Evolutionary conservation across 35 echinoderm and acorn worm genomes (phyloP).

Genomic region (Ophiothrix spiculata): DNA sequence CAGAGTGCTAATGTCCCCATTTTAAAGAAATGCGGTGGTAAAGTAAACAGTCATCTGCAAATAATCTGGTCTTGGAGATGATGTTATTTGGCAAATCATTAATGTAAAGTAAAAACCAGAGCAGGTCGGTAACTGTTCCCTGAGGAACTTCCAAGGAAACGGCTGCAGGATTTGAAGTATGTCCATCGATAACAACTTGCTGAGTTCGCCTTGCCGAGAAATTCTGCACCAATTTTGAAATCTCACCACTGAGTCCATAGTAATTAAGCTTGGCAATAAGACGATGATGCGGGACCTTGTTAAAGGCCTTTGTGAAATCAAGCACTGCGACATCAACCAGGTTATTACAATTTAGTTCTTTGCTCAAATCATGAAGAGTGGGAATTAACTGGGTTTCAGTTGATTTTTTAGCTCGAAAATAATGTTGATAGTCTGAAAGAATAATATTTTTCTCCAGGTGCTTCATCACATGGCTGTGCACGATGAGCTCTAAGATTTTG

Average conservation of each 20-base stretch:
- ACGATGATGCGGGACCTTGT: slow-evolving; percentile 22
- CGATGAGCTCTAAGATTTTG: slow-evolving; percentile 12
- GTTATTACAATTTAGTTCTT: neutral
- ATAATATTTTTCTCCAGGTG: neutral
- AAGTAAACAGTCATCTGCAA: slow-evolving; percentile 40
- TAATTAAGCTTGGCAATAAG: neutral
- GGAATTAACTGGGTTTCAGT: too few species aligned
- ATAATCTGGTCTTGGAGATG: slow-evolving; percentile 12
- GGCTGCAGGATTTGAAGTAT: neutral
- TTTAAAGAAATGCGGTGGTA: neutral
- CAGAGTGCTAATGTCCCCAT: too few species aligned
- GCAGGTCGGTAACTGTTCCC: slow-evolving; percentile 8
- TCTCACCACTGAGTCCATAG: neutral
- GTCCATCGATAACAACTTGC: neutral
- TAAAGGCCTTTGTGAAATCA: slow-evolving; percentile 27
- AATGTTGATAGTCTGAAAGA: neutral
- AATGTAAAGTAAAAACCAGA: slow-evolving; percentile 9
- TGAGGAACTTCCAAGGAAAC: neutral
- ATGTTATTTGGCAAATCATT: slow-evolving; percentile 17
- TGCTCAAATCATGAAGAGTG: neutral
- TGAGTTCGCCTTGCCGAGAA: neutral
- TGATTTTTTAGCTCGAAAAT: neutral
- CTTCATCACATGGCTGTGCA: neutral
- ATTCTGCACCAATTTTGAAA: neutral
- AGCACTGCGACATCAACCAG: slow-evolving; percentile 26